A percentile compares a stretch with the other conserved stretches of the same genome.
Conservation (phyloP, 2,888 invertebrate species). For the Hipparchia semele region DNA sequence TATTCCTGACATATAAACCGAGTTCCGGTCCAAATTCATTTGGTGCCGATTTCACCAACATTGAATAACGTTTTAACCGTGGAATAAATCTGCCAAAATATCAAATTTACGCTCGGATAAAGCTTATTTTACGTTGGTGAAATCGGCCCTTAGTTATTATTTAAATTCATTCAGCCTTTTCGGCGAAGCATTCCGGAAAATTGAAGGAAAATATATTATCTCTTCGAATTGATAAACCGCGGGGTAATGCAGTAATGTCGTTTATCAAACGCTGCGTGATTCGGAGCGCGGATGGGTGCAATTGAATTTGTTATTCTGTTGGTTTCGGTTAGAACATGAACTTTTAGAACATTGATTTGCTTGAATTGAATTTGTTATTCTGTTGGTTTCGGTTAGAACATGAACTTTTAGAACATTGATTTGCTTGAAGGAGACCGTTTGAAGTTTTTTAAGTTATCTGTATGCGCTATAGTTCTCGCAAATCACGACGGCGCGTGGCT, state of each 20-base stretch:
- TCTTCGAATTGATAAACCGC: slow-evolving; percentile 26
- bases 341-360: neutral
- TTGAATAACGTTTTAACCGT: too few relatives aligned
- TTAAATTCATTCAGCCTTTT: slow-evolving; percentile 1
- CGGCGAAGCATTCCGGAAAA: slow-evolving; percentile 5
- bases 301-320: slow-evolving; percentile 23
- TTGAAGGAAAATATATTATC: slow-evolving; percentile 24
- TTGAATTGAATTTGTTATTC: slow-evolving; percentile 19
- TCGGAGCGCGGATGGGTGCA: slow-evolving; percentile 7
- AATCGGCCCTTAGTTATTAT: neutral
- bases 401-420: neutral
- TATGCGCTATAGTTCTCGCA: too few relatives aligned
- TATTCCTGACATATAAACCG: neutral
- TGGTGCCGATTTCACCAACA: too few relatives aligned
- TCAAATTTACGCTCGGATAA: too few relatives aligned
- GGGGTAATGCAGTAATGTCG: slow-evolving; percentile 22
- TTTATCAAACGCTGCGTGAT: slow-evolving; percentile 29
- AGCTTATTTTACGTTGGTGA: too few relatives aligned
- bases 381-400: slow-evolving; percentile 9
- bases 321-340: slow-evolving; percentile 1
- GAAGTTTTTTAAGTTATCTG: too few relatives aligned
- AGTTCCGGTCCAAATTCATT: neutral
- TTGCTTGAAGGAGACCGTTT: neutral
- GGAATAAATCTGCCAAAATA: too few relatives aligned
- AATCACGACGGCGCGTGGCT: too few relatives aligned